Evolutionary conservation across 2,797 vertebrate species (phyloP).

Genomic region (Sebastes taczanowskii): DNA sequence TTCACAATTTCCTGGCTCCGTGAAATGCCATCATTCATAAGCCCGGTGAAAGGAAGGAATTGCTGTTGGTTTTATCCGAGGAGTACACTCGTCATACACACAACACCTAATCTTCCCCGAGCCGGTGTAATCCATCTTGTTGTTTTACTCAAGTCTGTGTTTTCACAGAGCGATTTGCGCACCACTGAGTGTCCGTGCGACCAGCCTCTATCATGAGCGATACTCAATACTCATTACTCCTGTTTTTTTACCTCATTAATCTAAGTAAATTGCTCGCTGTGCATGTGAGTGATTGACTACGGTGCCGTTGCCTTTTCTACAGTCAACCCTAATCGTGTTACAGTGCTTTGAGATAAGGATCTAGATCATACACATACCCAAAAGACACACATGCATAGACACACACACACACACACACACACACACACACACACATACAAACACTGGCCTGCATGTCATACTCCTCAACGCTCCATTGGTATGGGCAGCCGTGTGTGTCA

Average conservation of each 20-base stretch:
- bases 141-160: conserved; percentile 55
- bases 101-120: conserved; percentile 52
- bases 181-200: conserved; percentile 3
- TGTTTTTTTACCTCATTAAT: conserved; percentile 48
- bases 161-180: conserved; percentile 30
- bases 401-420: conserved; percentile 24
- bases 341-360: conserved; percentile 61
- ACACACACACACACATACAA: conserved; percentile 2
- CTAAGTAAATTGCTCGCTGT: conserved; percentile 29
- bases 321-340: conserved; percentile 52
- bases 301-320: conserved; percentile 19
- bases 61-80: conserved; percentile 31
- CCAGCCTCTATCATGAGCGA: conserved; percentile 5
- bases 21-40: conserved; percentile 58
- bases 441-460: conserved; percentile 20
- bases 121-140: conserved; percentile 63
- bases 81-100: conserved; percentile 30
- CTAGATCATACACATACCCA: conserved; percentile 28
- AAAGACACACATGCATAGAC: conserved; percentile 3
- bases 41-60: conserved; percentile 31
- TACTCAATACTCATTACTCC: conserved; percentile 37
- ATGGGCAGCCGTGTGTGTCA: conserved; percentile 39
- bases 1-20: conserved; percentile 49
- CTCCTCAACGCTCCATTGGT: conserved; percentile 5
- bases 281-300: conserved; percentile 20